Base-by-base conservation (phyloP, 2,113 vertebrate species). In the Cairina moschata region DNA sequence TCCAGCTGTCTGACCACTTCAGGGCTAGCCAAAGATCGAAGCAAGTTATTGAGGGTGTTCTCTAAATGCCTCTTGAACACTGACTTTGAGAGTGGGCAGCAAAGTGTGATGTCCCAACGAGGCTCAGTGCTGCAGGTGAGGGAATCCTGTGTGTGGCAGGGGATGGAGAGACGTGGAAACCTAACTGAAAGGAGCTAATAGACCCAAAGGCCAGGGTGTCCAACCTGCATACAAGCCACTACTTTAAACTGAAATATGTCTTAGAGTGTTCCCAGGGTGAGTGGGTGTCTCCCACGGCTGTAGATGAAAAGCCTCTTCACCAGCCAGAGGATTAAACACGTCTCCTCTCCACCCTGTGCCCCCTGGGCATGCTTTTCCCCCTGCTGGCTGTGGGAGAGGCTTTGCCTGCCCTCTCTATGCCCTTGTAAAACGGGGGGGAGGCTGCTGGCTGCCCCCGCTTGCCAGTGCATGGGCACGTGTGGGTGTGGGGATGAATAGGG, bases 401-500 rank as follows among this genome's bases (percentile, higher is more conserved):
- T 73, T 93, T 85, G 84, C 78, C 38, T 85, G 42, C 79, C 69
- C 28, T 79, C 36, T 77, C n/a, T 3, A 2, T 50, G 40, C 55
- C 52, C 2, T 0, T 88, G 66, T 65, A 48, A 59, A 89, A 54
- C 1, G 1, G 28, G 38, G 38, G 66, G 46, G 50, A 86, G 78
- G 55, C 83, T 95, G 56, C 75, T 94, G 87, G 31, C 65, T 81
- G 26, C 13, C 31, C 26, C 23, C 8, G 2, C 50, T 91, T 82
- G 54, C 69, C 9, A 3, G 54, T 6, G 46, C 68, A 32, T 3
- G 48, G 8, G 50, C 68, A 32, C 3, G 4, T 75, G 93, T 95
- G 83, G 92, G 90, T 13, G 32, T 5, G 0, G 84, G 71, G 66
- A 91, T 97, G 77, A 96, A 96, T 94, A 77, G 50, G 38, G 56